Evolutionary conservation across 2,797 vertebrate species (phyloP).

Genomic region (Aythya fuligula): DNA sequence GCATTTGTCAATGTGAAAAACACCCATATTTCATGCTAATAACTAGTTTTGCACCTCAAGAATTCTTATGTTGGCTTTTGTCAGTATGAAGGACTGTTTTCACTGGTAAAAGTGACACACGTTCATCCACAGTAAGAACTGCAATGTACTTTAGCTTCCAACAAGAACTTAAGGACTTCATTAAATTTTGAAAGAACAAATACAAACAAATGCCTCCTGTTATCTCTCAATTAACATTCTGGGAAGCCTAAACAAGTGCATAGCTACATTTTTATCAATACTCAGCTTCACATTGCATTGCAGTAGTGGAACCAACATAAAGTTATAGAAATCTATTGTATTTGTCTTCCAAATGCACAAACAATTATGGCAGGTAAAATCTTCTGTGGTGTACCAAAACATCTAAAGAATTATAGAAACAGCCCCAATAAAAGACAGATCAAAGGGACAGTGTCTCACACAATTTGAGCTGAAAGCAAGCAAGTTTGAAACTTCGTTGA

Average conservation of each 20-base stretch:
- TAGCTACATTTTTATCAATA: not conserved
- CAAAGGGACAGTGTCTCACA: not conserved
- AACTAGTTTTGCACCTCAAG: not conserved
- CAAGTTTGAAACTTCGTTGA: not conserved
- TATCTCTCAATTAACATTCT: not conserved
- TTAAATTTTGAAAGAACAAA: not conserved
- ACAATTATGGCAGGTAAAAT: not conserved
- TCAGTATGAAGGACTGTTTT: not conserved
- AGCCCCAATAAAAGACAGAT: not conserved
- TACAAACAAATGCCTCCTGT: not conserved
- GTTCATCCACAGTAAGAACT: not conserved
- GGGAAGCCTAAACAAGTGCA: not conserved
- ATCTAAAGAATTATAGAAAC: not conserved
- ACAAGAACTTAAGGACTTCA: not conserved
- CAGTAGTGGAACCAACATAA: not conserved
- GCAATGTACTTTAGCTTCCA: not conserved
- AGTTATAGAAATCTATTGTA: not conserved
- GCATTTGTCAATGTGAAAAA: not conserved
- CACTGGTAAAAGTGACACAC: not conserved
- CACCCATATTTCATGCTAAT: accelerated
- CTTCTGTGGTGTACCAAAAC: not conserved
- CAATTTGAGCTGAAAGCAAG: not conserved
- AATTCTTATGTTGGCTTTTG: not conserved
- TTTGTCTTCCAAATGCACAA: not conserved
- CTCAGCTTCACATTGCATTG: not conserved